phyloP scores from a whole-genome alignment of 2,113 vertebrate species.

The Athene cunicularia region DNA sequence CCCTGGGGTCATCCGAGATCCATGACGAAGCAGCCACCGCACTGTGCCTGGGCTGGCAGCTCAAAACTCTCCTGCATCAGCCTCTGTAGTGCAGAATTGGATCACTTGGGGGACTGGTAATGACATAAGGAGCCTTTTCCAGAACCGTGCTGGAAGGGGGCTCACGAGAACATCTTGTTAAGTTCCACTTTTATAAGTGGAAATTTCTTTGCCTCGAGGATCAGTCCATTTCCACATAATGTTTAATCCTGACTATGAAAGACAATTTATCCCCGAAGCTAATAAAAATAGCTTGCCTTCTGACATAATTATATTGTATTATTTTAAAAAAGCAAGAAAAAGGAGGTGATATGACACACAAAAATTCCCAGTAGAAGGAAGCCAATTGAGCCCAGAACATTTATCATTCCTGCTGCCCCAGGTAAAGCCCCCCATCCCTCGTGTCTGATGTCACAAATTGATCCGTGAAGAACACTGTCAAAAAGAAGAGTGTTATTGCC shows the following conservation, averaged over 20 bases:
- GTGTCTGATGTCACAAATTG: background rate
- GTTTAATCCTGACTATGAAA: background rate
- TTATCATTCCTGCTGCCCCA: background rate
- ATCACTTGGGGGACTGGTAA: background rate
- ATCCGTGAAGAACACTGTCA: background rate
- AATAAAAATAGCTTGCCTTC: background rate
- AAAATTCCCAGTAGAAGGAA: background rate
- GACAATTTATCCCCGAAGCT: background rate
- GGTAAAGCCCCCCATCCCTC: background rate
- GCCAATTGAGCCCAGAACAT: background rate
- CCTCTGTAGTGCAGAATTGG: background rate
- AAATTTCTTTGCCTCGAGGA: slow-evolving; percentile 10
- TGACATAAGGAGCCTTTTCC: background rate
- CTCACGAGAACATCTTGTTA: background rate
- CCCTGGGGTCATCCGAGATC: background rate
- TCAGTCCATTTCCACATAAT: background rate
- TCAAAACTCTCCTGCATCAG: background rate
- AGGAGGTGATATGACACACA: background rate
- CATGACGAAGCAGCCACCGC: background rate
- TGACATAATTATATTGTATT: background rate
- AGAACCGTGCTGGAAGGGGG: background rate
- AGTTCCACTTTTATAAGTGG: background rate
- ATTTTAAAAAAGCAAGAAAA: background rate
- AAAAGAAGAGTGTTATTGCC: background rate
- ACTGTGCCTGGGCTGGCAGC: background rate